Evolutionary conservation across 2,797 vertebrate species (phyloP), one percentile per base, ranked within the genome.

Genomic region (Hippopotamyrus pictus): DNA sequence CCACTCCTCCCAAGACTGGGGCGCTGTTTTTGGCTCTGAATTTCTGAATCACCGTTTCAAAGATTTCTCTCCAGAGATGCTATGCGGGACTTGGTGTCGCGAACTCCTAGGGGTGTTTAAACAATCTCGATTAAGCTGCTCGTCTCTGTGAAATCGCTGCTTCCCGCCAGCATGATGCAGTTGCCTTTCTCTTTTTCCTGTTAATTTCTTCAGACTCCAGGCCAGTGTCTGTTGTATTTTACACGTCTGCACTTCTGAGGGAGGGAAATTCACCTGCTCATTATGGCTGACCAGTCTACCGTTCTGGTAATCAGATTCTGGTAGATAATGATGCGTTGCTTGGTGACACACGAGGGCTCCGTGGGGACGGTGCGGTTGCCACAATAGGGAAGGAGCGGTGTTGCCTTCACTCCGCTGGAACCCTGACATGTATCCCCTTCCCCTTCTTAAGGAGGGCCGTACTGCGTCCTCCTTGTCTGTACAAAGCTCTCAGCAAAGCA

Each of bases 331-430:
- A 87, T 57, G n/a, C 37, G 37, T 89, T 73, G 50, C 89, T 87
- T 76, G 51, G 84, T 37, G 83, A 89, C 82, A 53, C 22, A 41
- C 46, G 82, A 53, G 57, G 29, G 19, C 12, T 73, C 89, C 85
- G 29, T 87, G 89, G 89, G 84, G 69, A 87, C 53, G 8, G 84
- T 19, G 50, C n/a, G 19, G 84, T 79, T 51, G 48, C 48, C 33
- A 33, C 29, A 46, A 73, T 87, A 33, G 51, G 62, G 50, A 57
- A 22, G 7, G 84, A 0, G 48, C 2, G 12, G 33, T n/a, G 9
- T 87, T 79, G 48, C 9, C 89, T n/a, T 48, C 19, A 65, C 89
- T 90, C 84, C n/a, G 17, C 51, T 88, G 86, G 89, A 91, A 91
- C 76, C 84, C 50, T 14, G 48, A 17, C 84, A 69, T 73, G 41